Base-by-base conservation (phyloP, 1,140 invertebrate genomes). In the Caenorhabditis remanei region DNA sequence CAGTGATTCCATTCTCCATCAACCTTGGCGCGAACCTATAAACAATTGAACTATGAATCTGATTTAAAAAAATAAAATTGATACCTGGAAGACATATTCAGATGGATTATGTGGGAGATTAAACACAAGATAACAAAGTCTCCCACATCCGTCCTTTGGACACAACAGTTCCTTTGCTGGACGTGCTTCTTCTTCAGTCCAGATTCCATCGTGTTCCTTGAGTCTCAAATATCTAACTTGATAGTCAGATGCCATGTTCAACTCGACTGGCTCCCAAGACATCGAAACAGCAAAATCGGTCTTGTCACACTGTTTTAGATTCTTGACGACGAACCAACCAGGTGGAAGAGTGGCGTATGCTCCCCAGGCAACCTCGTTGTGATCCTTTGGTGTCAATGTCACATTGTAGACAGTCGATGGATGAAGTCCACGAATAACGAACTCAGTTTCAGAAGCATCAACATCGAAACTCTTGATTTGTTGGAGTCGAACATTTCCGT, bases 331-430 rank as follows among this genome's bases (percentile, higher is more conserved):
- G 85, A 90, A 93, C 90, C 92, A 92, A n/a, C 91, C 91, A 21
- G 91, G 91, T 41, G 91, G 91, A 65, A 92, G 87, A 46, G 91
- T 92, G 40, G 92, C 91, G 61, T 91, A 92, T 43, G 90, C 91
- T 40, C 92, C 92, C 91, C 91, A 92, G 21, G 91, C 91, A 19
- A 86, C 90, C 32, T 90, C 91, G 55, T 90, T 90, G 82, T 92
- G 90, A 55, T 91, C 92, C 55, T 90, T 92, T n/a, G 90, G 89
- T 40, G 65, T 82, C 24, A 92, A 85, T 40, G 91, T 92, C n/a
- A 92, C 91, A 67, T 92, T 92, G 91, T 92, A 92, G 32, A 91
- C 92, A 11, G 91, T 93, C 13, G 90, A 84, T 11, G 91, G 91
- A 83, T 93, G 89, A 16, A 92, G 84, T 50, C 90, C 90, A 40